Conservation (phyloP, 64 coral and sea anemone genomes). For the Anthopleura sola region DNA sequence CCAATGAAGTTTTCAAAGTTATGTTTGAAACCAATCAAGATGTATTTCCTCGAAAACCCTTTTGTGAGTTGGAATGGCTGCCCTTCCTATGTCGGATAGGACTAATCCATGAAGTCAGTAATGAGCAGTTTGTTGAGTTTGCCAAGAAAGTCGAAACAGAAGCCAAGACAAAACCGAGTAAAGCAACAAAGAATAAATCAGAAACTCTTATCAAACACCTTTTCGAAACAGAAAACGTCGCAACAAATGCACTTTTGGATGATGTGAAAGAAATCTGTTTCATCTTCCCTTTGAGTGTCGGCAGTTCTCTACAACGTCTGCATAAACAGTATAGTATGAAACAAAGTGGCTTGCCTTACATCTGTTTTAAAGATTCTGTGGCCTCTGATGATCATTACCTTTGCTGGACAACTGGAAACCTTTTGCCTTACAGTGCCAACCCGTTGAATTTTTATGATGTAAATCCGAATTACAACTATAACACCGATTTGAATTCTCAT, state of each 20-base stretch:
- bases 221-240: background rate
- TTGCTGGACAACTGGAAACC: constrained; percentile 30
- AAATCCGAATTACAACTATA: no score
- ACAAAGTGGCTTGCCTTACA: background rate
- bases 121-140: background rate
- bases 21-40: constrained; percentile 4
- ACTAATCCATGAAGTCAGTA: constrained; percentile 8
- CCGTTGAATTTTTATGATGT: background rate
- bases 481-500: no score
- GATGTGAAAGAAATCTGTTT: constrained; percentile 20
- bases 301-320: background rate
- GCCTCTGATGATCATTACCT: background rate
- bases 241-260: background rate
- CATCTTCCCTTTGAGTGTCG: background rate
- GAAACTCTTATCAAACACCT: constrained; percentile 19
- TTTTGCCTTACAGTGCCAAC: constrained; percentile 11
- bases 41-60: constrained; percentile 9
- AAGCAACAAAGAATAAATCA: constrained; percentile 27
- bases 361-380: constrained; percentile 28
- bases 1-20: constrained; percentile 2
- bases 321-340: background rate
- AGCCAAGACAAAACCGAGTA: background rate
- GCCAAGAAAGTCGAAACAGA: constrained; percentile 26
- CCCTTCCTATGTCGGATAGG: constrained; percentile 13
- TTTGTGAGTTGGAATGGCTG: constrained; percentile 11